Percentiles rank a stretch among this genome's conserved stretches.
Evolutionary conservation across 2,888 invertebrate genomes (phyloP).

Genomic region (Lepidochitona cinerea): DNA sequence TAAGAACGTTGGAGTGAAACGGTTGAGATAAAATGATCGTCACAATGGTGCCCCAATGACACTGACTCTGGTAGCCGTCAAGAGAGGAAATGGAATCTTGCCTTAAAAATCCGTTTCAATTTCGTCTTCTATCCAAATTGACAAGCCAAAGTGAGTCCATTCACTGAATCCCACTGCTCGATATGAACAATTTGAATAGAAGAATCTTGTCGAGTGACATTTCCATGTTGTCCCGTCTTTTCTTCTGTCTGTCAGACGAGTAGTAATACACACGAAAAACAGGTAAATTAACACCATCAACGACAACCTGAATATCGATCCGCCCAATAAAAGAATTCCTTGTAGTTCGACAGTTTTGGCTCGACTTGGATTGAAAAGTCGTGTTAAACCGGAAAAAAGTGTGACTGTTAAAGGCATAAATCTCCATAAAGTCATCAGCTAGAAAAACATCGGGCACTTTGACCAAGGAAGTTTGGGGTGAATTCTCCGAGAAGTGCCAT

Average conservation of each 20-base stretch:
- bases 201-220: not conserved
- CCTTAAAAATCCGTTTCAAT: not conserved
- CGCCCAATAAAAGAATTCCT: not conserved
- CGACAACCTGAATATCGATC: not conserved
- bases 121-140: not conserved
- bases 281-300: constrained; percentile 5
- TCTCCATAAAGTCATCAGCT: not conserved
- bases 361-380: no score
- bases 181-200: not conserved
- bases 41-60: no score
- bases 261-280: constrained; percentile 3
- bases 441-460: not conserved
- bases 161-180: not conserved
- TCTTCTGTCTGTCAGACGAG: not conserved
- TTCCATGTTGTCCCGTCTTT: not conserved
- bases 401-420: no score
- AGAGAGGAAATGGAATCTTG: not conserved
- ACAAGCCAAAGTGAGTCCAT: not conserved
- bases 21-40: no score
- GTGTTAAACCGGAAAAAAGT: no score
- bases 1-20: no score
- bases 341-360: no score
- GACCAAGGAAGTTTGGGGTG: not conserved
- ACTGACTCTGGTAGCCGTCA: no score
- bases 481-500: no score